Evolutionary conservation across 2,797 vertebrate species (phyloP), one percentile per base, ranked within the genome.

Genomic region (Anabacerthia variegaticeps): DNA sequence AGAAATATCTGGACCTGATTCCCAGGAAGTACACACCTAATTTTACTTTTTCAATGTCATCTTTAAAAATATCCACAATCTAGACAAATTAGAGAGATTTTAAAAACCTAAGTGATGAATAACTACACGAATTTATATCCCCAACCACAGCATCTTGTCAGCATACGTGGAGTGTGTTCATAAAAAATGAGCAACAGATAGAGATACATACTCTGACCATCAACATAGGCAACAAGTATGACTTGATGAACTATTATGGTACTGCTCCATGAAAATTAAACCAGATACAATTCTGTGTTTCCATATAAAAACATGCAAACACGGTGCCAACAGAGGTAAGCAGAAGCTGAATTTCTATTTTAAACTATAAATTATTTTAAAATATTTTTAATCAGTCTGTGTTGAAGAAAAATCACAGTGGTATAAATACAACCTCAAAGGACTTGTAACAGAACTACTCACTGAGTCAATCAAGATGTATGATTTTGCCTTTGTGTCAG

Each of bases 381-480:
- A 79, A 49, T 69, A 67, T 34, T 93, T 86, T 37, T 8, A 84
- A 16, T 76, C 82, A 58, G 48, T 66, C 26, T 59, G 10, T 58
- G 16, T 63, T 19, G 65, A 92, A 83, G 72, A 63, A 92, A 83
- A 48, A 11, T 7, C 21, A 67, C 36, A 41, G 14, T 39, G 12
- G 39, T 79, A 59, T 63, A 94, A 91, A 79, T 37, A 79, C 30
- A 91, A 12, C 15, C 23, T 65, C 43, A 85, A 93, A 49, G 28
- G 56, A 86, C n/a, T 41, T 26, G 26, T 49, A 72, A 76, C 37
- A 84, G 48, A 59, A 41, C 52, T 92, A 98, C 98, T 99, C 97
- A 99, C 99, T 68, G 99, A 99, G 96, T 99, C 99, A 46, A 99
- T 97, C 85, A 99, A 97, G 94, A 99, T 98, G 95, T 98, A 97